Percentiles rank a stretch among this genome's conserved stretches.
These are phyloP conservation scores for Mesoligia furuncula DNA, from an alignment of 2,888 invertebrate species.

Conservation along the genomic window DNA sequence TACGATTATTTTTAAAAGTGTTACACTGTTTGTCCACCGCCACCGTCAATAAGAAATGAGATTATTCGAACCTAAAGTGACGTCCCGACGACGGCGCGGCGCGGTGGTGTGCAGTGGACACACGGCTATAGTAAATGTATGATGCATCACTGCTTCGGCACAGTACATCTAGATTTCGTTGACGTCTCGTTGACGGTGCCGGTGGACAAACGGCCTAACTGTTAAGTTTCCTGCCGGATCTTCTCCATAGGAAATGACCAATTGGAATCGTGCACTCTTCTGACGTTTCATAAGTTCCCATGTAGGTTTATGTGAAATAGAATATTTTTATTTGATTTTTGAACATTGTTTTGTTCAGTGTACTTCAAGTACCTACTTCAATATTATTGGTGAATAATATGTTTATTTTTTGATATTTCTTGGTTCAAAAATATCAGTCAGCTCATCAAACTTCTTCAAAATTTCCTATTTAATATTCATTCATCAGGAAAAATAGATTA, in stretches of 20 bases:
- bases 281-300: not conserved
- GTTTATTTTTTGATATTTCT: not conserved
- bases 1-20: not conserved
- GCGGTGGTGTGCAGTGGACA: not conserved
- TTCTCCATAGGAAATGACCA: not conserved
- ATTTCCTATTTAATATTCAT: not conserved
- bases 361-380: no score
- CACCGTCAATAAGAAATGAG: not conserved
- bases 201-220: not conserved
- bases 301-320: not conserved
- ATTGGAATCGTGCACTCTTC: not conserved
- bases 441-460: not conserved
- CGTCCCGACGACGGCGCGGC: no score
- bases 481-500: not conserved
- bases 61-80: not conserved
- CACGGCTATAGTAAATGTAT: not conserved
- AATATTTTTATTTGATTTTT: not conserved
- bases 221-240: not conserved
- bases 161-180: not conserved
- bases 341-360: no score
- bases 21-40: not conserved
- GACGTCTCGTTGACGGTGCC: not conserved
- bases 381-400: no score
- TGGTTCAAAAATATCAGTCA: not conserved
- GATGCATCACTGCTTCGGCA: not conserved